Base-by-base conservation (phyloP, 2,113 vertebrate species). In the Bagarius yarrelli region DNA sequence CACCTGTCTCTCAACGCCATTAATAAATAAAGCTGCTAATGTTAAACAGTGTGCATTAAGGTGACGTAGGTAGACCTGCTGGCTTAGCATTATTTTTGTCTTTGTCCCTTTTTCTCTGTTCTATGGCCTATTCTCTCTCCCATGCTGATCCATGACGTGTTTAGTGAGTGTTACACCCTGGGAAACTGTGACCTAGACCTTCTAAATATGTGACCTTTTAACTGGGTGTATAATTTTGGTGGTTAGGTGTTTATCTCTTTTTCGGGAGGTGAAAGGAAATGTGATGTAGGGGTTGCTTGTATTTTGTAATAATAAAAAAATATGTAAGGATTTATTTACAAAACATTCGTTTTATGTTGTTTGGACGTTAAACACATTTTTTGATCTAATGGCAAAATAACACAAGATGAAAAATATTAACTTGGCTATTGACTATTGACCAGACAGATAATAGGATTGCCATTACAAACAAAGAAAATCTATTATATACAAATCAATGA, bases 71-170 rank as follows among this genome's bases (percentile, higher is more conserved):
- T 16, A 21, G 25, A 56, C 63, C 80, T 47, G 32, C 64, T 44
- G 50, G 5, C 56, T 32, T 70, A 14, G 52, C 18, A 25, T 72
- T 76, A 57, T 80, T 25, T 57, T 79, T 81, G 32, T 34, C 40
- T 76, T 53, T 84, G 75, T 67, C 55, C 67, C 5, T 47, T 47
- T 4, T 11, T 47, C 44, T 47, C 44, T 47, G 11, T 11, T 64
- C 32, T 79, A 34, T 73, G 76, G 69, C 40, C 64, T 69, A 21
- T 66, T 82, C 63, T 82, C 40, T 60, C n/a, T 36, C 73, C 19
- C 81, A 27, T 52, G 81, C 73, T 70, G 73, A 70, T 60, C 63
- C 67, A 66, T 76, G 81, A 82, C 63, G 73, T 76, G 34, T 66
- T 67, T 76, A 16, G n/a, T 66, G 73, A 44, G 6, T 50, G 61